These are phyloP conservation scores for Gastrophysa polygoni DNA, from an alignment of 2,888 invertebrate species.

Conservation along the genomic window DNA sequence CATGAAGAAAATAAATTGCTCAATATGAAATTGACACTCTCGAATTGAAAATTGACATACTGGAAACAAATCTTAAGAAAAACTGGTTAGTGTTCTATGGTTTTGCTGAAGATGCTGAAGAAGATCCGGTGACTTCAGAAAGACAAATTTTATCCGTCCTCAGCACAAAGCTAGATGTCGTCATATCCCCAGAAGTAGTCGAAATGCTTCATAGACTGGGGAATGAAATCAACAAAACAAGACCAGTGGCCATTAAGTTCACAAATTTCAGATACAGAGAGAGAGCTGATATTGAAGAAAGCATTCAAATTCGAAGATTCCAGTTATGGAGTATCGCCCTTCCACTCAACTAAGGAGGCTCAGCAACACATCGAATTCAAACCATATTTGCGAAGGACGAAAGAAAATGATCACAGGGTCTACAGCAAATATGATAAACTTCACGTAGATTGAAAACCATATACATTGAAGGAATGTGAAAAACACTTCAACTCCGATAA, in stretches of 20 bases:
- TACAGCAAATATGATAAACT: background rate
- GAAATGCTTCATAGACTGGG: background rate
- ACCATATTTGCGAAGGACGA: background rate
- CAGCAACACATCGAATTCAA: slow-evolving; percentile 1
- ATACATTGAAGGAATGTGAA: slow-evolving; percentile 4
- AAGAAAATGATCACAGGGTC: background rate
- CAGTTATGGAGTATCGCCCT: background rate
- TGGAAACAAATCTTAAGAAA: slow-evolving; percentile 1
- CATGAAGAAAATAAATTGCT: background rate
- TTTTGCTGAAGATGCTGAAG: slow-evolving; percentile 6
- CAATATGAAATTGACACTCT: background rate
- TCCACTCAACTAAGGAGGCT: background rate
- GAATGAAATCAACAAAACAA: background rate
- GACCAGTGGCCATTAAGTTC: slow-evolving; percentile 1
- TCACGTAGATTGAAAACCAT: background rate
- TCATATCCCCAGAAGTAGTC: slow-evolving; percentile 5
- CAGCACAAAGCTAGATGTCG: background rate
- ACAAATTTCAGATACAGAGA: slow-evolving; percentile 3
- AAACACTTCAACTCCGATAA: background rate
- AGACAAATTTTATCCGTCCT: background rate
- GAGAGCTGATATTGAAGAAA: slow-evolving; percentile 2
- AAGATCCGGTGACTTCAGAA: background rate
- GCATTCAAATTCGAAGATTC: background rate
- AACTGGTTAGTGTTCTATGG: slow-evolving; percentile 2
- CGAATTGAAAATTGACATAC: background rate